Conservation (phyloP, 1,140 invertebrate genomes). For the Tribolium madens region DNA sequence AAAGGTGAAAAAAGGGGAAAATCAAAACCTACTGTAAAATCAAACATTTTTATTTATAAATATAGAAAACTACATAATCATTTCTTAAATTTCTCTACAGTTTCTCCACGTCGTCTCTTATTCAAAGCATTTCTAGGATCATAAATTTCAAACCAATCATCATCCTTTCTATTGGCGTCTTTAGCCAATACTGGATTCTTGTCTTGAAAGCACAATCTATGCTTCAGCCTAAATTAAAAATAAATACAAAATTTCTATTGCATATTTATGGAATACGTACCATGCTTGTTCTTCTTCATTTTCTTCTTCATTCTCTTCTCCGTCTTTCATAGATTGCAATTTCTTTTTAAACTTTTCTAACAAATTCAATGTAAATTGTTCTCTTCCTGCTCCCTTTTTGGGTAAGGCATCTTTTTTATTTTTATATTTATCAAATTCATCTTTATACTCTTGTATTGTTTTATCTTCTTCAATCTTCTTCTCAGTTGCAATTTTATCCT, state of each 20-base stretch:
- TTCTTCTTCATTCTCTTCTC: conserved; percentile 64
- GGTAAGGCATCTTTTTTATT: conserved; percentile 74
- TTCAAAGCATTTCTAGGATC: conserved; percentile 96
- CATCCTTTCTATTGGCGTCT: conserved; percentile 93
- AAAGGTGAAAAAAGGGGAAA: too few relatives aligned
- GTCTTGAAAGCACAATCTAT: conserved; percentile 84
- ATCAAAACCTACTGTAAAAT: background rate
- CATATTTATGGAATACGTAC: conserved; percentile 39
- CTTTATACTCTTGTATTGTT: conserved; percentile 79
- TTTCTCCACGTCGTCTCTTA: conserved; percentile 83
- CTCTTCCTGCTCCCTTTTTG: conserved; percentile 78
- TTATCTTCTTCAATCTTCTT: conserved; percentile 70
- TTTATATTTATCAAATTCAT: conserved; percentile 84
- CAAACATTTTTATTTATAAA: background rate
- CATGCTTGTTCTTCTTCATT: conserved; percentile 61
- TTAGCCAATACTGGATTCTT: conserved; percentile 85
- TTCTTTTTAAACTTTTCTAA: conserved; percentile 88
- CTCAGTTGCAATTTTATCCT: conserved; percentile 66
- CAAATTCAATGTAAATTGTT: conserved; percentile 81
- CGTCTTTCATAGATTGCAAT: conserved; percentile 73
- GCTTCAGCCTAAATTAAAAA: conserved; percentile 78
- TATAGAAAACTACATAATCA: background rate
- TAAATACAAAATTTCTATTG: conserved; percentile 1
- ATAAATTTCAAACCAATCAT: conserved; percentile 97
- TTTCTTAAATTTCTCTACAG: conserved; percentile 41